phyloP scores from a whole-genome alignment of 2,113 vertebrate species.

The Psephotus haematonotus region DNA sequence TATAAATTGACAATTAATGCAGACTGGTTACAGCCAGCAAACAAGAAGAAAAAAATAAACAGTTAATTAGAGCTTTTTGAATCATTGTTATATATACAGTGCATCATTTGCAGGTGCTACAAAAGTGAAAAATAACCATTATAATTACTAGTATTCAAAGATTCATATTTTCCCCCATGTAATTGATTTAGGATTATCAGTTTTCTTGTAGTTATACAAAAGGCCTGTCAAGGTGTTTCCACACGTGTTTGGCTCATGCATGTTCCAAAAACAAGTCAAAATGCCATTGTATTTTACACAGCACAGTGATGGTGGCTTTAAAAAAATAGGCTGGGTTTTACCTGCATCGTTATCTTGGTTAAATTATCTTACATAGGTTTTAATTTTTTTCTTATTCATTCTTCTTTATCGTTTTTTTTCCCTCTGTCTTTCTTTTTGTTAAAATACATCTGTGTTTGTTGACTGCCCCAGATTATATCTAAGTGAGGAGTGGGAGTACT shows the following conservation, averaged over 20 bases:
- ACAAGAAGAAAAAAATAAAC: constrained; percentile 77
- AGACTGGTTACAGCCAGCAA: constrained; percentile 80
- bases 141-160: constrained; percentile 99
- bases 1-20: constrained; percentile 82
- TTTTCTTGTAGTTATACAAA: constrained; percentile 93
- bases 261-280: constrained; percentile 84
- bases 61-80: constrained; percentile 84
- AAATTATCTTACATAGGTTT: constrained; percentile 81
- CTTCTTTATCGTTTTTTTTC: constrained; percentile 79
- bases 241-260: constrained; percentile 83
- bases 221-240: constrained; percentile 86
- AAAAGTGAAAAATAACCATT: constrained; percentile 98
- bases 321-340: constrained; percentile 80
- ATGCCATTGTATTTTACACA: constrained; percentile 76
- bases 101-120: constrained; percentile 92
- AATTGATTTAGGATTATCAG: constrained; percentile 94
- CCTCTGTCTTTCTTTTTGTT: constrained; percentile 84
- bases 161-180: constrained; percentile 86
- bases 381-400: constrained; percentile 74
- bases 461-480: constrained; percentile 85
- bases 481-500: constrained; percentile 87
- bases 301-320: constrained; percentile 70
- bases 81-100: constrained; percentile 81
- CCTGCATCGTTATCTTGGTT: constrained; percentile 86
- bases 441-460: constrained; percentile 95